Conservation (phyloP, 2,113 vertebrate species). For the Xiphias gladius region DNA sequence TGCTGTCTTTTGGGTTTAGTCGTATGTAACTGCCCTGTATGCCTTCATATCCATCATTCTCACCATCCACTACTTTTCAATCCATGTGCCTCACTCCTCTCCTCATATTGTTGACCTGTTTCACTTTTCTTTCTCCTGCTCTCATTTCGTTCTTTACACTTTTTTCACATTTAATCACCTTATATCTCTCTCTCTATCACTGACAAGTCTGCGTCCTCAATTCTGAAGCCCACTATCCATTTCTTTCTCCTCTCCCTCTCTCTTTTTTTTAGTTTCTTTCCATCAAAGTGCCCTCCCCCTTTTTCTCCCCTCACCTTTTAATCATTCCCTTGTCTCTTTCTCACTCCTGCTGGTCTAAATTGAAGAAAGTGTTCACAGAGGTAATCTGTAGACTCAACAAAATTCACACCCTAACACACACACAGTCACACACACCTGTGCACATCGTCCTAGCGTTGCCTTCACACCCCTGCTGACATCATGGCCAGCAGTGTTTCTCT, state of each 20-base stretch:
- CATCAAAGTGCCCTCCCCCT: neutral
- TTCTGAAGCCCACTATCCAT: conserved; percentile 15
- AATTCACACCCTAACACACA: conserved; percentile 42
- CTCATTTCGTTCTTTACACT: conserved; percentile 33
- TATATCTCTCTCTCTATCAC: conserved; percentile 11
- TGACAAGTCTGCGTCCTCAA: conserved; percentile 2
- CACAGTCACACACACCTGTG: neutral
- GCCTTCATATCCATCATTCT: conserved; percentile 3
- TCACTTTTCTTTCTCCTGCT: conserved; percentile 15
- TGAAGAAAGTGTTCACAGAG: conserved; percentile 67
- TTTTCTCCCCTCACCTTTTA: conserved; percentile 12
- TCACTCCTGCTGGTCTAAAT: conserved; percentile 63
- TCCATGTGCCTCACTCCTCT: neutral
- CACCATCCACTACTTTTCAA: neutral
- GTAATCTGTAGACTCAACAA: conserved; percentile 59
- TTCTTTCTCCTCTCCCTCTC: conserved; percentile 7
- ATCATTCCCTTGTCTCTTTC: conserved; percentile 49
- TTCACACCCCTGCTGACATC: conserved; percentile 78
- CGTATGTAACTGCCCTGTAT: neutral
- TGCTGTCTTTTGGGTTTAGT: neutral
- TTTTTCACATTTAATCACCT: conserved; percentile 38
- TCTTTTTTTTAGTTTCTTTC: neutral
- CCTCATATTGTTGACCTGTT: conserved; percentile 1
- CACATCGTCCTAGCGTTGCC: conserved; percentile 36
- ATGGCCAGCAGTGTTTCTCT: conserved; percentile 64